phyloP scores from a whole-genome alignment of 2,797 vertebrate species.

The Peromyscus aztecus region DNA sequence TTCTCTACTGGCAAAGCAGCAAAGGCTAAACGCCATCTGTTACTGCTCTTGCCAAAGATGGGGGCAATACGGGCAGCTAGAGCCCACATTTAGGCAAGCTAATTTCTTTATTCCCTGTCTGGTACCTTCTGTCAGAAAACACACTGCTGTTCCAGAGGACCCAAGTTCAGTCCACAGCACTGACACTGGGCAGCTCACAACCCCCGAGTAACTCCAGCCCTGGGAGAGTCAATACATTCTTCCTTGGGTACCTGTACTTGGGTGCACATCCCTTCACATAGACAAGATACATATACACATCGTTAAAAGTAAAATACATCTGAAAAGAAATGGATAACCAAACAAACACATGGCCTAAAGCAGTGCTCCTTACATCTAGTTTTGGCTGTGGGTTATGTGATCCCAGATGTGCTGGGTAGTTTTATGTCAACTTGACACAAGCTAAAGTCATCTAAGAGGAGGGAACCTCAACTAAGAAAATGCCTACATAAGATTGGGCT shows the following conservation, averaged over 20 bases:
- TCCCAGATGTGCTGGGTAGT: background rate
- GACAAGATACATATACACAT: background rate
- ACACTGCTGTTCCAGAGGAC: background rate
- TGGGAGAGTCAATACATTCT: background rate
- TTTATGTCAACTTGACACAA: background rate
- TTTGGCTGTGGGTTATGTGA: background rate
- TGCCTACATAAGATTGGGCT: background rate
- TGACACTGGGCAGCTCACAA: background rate
- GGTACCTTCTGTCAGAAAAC: background rate
- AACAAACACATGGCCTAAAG: background rate
- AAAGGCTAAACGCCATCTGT: background rate
- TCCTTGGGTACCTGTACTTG: background rate
- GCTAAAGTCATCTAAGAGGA: background rate
- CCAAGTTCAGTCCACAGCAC: background rate
- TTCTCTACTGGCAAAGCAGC: background rate
- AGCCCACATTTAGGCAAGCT: background rate
- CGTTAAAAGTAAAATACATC: background rate
- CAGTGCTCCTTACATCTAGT: background rate
- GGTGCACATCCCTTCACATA: background rate
- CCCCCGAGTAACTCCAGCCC: background rate
- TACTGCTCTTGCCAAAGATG: background rate
- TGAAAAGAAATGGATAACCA: background rate
- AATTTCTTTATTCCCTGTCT: background rate
- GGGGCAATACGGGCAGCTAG: background rate
- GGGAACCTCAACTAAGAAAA: background rate